Base-by-base conservation (phyloP, 2,888 invertebrate genomes). In the Limnephilus rhombicus region DNA sequence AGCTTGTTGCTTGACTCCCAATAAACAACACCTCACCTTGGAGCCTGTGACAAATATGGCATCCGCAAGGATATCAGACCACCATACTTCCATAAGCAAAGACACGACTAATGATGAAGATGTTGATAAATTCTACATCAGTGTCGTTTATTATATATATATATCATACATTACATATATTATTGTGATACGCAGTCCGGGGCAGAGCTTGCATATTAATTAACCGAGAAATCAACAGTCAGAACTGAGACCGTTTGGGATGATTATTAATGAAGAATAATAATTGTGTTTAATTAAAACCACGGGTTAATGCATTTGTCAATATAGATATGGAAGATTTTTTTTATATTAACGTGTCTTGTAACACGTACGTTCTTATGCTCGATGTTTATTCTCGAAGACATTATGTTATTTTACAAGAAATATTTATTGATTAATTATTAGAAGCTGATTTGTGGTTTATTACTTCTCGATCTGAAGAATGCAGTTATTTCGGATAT, bases 121-220 rank as follows among this genome's bases (percentile, higher is more conserved):
- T 68, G 9, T n/a, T 24, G 9, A n/a, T 68, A 11, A 1, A n/a
- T 68, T n/a, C 24, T 68, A 68, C 9, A 68, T 68, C 24, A 68
- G n/a, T 53, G 68, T n/a, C n/a, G 68, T 18, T 5, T 15, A 24
- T 53, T 2, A 18, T 68, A 24, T 2, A 18, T 68, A 24, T 68
- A 1, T 24, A 68, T 68, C 24, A 24, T n/a, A 68, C 68, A 68
- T 4, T 68, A n/a, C 24, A 68, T 68, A 68, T 68, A 68, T 68
- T 1, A 68, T 68, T n/a, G 24, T 68, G 24, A 68, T 68, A 24
- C 68, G 24, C n/a, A n/a, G 68, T 9, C 24, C 68, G 4, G 9
- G 68, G 68, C n/a, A 68, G 83, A 83, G 37, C 37, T 83, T 15
- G 83, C 34, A 83, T 83, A 83, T 83, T 34, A 83, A 83, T 83